phyloP scores from a whole-genome alignment of 2,888 invertebrate species.

The Parochlus steinenii region DNA sequence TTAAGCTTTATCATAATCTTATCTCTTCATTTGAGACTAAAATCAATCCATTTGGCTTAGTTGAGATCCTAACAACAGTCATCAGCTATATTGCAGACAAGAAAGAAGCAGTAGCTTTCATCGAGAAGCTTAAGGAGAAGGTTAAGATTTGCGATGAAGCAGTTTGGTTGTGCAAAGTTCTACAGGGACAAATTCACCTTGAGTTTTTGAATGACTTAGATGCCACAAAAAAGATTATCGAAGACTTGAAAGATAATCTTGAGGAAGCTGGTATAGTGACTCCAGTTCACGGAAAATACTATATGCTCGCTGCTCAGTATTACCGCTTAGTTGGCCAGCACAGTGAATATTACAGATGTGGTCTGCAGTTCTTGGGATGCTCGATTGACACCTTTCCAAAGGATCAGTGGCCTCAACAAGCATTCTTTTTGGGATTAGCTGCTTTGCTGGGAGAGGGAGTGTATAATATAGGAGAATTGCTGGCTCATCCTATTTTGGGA shows the following conservation, averaged over 20 bases:
- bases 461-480: slow-evolving; percentile 93
- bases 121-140: slow-evolving; percentile 76
- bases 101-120: slow-evolving; percentile 69
- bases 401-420: slow-evolving; percentile 56
- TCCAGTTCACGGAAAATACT: slow-evolving; percentile 85
- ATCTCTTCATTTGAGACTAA: slow-evolving; percentile 87
- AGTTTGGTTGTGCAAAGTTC: slow-evolving; percentile 68
- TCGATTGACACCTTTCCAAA: slow-evolving; percentile 47
- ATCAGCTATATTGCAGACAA: slow-evolving; percentile 63
- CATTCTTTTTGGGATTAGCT: slow-evolving; percentile 83
- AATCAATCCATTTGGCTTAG: slow-evolving; percentile 82
- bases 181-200: slow-evolving; percentile 64
- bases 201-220: slow-evolving; percentile 63
- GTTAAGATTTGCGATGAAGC: slow-evolving; percentile 78
- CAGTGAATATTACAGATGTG: slow-evolving; percentile 88
- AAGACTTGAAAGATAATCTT: slow-evolving; percentile 66
- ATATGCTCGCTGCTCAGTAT: slow-evolving; percentile 81
- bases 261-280: slow-evolving; percentile 87
- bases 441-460: slow-evolving; percentile 88
- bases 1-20: slow-evolving; percentile 82
- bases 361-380: slow-evolving; percentile 67
- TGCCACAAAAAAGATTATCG: slow-evolving; percentile 68
- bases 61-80: slow-evolving; percentile 69
- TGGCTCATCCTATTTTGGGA: slow-evolving; percentile 87
- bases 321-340: slow-evolving; percentile 72